These are phyloP conservation scores for Ceratitis capitata DNA, from an alignment of 1,140 invertebrate genomes.

Conservation along the genomic window DNA sequence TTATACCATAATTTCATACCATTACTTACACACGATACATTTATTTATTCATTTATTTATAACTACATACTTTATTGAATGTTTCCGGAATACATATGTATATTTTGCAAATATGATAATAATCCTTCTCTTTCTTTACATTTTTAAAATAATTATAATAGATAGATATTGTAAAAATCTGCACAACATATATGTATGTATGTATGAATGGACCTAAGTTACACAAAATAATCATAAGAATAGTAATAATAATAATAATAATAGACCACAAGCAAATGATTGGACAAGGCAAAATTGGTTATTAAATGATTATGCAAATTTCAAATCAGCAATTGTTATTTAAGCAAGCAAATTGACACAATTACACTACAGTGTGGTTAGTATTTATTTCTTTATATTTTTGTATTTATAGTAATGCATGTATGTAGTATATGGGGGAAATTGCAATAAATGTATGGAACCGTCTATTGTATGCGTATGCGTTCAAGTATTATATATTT, in stretches of 20 bases:
- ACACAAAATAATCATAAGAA: background rate
- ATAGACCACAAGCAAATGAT: background rate
- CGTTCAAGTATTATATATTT: background rate
- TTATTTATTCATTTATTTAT: too few relatives aligned
- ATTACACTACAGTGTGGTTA: constrained; percentile 20
- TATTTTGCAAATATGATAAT: constrained; percentile 16
- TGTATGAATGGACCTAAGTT: background rate
- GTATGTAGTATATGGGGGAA: background rate
- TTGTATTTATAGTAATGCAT: too few relatives aligned
- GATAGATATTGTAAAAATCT: too few relatives aligned
- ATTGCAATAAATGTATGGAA: background rate
- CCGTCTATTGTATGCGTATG: constrained; percentile 6
- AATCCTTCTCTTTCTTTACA: background rate
- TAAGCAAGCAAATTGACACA: background rate
- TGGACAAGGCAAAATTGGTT: background rate
- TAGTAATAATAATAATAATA: too few relatives aligned
- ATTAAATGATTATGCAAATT: background rate
- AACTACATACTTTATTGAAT: constrained; percentile 9
- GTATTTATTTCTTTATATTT: background rate
- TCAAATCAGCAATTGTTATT: constrained; percentile 7
- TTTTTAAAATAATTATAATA: constrained; percentile 21
- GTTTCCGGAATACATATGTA: background rate
- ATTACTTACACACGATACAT: background rate
- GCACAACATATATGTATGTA: background rate
- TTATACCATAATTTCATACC: background rate